phyloP scores from a whole-genome alignment of 2,113 vertebrate genomes.

The Grallaria varia region DNA sequence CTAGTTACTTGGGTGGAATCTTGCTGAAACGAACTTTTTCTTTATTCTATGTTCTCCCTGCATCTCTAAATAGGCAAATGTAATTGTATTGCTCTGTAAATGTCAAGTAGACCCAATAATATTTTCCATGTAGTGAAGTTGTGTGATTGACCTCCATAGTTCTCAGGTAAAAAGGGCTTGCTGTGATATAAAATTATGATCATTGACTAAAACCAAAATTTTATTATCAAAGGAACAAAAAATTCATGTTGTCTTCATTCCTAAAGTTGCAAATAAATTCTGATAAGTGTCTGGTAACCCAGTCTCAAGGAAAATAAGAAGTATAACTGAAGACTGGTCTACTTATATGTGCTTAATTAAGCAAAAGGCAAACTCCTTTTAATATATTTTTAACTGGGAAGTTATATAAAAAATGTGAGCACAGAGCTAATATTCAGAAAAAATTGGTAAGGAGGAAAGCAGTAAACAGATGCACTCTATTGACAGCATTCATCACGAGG shows the following conservation, averaged over 20 bases:
- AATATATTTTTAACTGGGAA: background rate
- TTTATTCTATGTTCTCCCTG: background rate
- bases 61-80: background rate
- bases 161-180: background rate
- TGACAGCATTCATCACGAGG: background rate
- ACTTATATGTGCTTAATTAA: background rate
- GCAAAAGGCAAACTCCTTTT: background rate
- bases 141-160: background rate
- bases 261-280: background rate
- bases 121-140: background rate
- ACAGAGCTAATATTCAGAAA: background rate
- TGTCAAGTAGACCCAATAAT: background rate
- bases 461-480: background rate
- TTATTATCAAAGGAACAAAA: background rate
- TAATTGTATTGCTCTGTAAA: background rate
- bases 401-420: background rate
- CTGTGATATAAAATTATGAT: background rate
- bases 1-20: background rate
- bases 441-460: background rate
- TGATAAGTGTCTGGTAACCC: background rate
- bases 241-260: background rate
- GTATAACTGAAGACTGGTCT: background rate
- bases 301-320: background rate
- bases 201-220: background rate
- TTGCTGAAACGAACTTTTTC: background rate